phyloP scores from a whole-genome alignment of 2,797 vertebrate species.

The Malurus leucopterus region DNA sequence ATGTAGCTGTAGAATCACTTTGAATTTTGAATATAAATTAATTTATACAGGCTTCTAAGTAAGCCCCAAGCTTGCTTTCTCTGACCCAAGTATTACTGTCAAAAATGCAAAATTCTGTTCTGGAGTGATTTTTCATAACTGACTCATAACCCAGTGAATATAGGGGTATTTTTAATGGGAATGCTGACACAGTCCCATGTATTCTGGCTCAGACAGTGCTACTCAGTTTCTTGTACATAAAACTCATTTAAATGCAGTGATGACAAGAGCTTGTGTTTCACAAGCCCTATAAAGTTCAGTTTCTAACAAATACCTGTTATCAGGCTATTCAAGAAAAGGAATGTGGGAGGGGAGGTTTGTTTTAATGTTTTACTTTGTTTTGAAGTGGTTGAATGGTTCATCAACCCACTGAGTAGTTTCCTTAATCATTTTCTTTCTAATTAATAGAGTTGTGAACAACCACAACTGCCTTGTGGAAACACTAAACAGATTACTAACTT shows the following conservation, averaged over 20 bases:
- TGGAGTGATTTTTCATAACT: background rate
- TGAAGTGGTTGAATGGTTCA: conserved; percentile 62
- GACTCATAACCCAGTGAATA: conserved; percentile 13
- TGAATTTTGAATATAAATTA: background rate
- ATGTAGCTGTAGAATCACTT: background rate
- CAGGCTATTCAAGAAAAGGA: conserved; percentile 11
- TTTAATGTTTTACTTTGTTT: conserved; percentile 52
- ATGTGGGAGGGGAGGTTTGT: background rate
- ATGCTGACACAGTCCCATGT: background rate
- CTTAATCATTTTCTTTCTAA: conserved; percentile 73
- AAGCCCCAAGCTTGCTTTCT: background rate
- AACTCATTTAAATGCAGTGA: conserved; percentile 24
- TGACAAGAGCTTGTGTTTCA: conserved; percentile 39
- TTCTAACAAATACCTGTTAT: conserved; percentile 31
- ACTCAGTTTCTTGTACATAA: background rate
- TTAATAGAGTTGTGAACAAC: conserved; percentile 76
- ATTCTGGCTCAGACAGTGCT: background rate
- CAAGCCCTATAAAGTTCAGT: conserved; percentile 31
- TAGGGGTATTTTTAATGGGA: conserved; percentile 5
- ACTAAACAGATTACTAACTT: conserved; percentile 72
- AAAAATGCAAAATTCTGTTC: conserved; percentile 17
- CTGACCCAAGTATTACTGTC: background rate
- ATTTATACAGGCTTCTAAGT: background rate
- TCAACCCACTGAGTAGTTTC: conserved; percentile 55
- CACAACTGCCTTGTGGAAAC: conserved; percentile 72